These are phyloP conservation scores for Nyctereutes procyonoides DNA, from an alignment of 2,113 vertebrate species.

Conservation along the genomic window DNA sequence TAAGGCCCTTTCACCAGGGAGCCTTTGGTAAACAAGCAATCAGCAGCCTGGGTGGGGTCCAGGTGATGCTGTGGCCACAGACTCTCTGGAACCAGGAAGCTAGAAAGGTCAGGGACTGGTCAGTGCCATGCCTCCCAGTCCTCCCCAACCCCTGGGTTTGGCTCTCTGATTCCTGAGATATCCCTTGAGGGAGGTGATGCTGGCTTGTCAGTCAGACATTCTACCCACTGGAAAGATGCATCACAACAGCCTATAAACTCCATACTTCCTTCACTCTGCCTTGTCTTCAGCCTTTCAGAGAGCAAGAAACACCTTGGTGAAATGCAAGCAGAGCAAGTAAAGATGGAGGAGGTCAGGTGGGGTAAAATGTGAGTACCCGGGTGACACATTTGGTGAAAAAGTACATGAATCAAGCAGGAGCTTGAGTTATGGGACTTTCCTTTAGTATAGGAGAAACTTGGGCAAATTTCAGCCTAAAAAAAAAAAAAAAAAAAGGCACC, in stretches of 20 bases:
- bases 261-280: neutral
- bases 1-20: neutral
- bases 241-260: neutral
- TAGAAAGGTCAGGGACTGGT: neutral
- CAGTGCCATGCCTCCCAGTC: neutral
- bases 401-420: neutral
- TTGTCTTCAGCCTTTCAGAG: neutral
- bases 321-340: neutral
- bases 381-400: neutral
- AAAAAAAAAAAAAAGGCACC: neutral
- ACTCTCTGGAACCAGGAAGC: slow-evolving; percentile 46
- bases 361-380: neutral
- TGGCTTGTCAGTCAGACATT: neutral
- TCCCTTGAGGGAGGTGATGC: neutral
- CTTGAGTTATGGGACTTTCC: neutral
- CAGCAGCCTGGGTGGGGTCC: neutral
- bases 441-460: neutral
- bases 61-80: neutral
- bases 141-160: neutral
- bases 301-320: neutral
- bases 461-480: neutral
- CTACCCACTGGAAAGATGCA: neutral
- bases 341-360: neutral
- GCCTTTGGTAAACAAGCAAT: neutral
- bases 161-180: neutral